phyloP scores from a whole-genome alignment of 2,888 invertebrate genomes.

The Fragum fragum region DNA sequence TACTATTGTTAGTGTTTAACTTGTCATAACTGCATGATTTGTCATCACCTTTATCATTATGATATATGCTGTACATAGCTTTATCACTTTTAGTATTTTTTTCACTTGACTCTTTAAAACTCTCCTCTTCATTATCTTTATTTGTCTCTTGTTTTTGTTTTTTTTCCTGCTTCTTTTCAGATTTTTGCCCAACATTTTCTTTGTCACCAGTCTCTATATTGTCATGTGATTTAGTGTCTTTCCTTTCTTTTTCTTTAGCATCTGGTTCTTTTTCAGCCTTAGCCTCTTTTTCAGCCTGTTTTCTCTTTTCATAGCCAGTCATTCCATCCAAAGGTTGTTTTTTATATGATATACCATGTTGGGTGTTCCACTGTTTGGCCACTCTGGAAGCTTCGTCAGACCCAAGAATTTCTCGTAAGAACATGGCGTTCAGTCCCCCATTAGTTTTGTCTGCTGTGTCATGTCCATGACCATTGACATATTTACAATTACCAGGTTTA shows the following conservation, averaged over 20 bases:
- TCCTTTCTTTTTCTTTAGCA: not conserved
- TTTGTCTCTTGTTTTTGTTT: not conserved
- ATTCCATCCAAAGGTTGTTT: not conserved
- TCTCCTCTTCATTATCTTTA: conserved; percentile 11
- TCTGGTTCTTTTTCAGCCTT: not conserved
- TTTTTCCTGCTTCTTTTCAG: not conserved
- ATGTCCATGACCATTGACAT: not conserved
- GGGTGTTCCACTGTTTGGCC: conserved; percentile 14
- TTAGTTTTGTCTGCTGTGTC: not conserved
- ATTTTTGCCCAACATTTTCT: not conserved
- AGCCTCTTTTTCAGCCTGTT: conserved; percentile 4
- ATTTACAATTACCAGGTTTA: not conserved
- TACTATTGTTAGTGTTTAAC: not conserved
- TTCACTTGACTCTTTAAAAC: not conserved
- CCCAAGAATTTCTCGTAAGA: conserved; percentile 18
- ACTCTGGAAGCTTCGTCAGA: conserved; percentile 12
- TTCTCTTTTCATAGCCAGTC: not conserved
- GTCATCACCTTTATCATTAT: not conserved
- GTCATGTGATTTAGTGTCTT: not conserved
- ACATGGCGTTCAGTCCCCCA: conserved; percentile 27
- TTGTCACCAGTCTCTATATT: not conserved
- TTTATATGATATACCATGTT: not conserved
- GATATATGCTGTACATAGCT: not conserved
- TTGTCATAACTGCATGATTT: not conserved
- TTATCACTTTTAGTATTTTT: not conserved